Conservation (phyloP, 2,797 vertebrate species). For the Myotis myotis region DNA sequence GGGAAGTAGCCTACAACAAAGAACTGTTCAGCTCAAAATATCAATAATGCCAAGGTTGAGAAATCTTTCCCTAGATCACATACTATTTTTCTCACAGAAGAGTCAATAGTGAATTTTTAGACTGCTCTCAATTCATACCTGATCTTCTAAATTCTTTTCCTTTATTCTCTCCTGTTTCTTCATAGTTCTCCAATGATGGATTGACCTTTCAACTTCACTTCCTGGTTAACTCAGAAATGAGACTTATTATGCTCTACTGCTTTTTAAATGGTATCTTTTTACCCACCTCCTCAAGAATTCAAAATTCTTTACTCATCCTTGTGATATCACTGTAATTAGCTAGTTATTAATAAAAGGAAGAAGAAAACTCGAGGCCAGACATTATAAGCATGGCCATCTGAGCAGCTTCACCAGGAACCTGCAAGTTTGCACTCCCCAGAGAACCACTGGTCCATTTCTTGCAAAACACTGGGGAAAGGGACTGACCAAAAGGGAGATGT, state of each 20-base stretch:
- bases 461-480: background rate
- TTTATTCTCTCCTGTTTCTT: background rate
- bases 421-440: background rate
- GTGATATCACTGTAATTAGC: background rate
- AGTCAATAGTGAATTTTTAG: background rate
- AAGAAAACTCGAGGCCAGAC: too few species aligned
- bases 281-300: background rate
- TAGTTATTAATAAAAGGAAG: too few species aligned
- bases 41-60: background rate
- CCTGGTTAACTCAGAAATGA: background rate
- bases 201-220: background rate
- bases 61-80: background rate
- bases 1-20: background rate
- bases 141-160: background rate
- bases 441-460: background rate
- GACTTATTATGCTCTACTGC: background rate
- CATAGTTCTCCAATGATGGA: background rate
- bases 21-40: background rate
- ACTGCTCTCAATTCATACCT: background rate
- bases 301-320: background rate
- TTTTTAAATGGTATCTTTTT: background rate
- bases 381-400: too few species aligned
- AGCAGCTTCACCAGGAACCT: background rate
- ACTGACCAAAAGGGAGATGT: background rate
- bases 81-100: background rate